These are phyloP conservation scores for Papio anubis DNA, from an alignment of 2,113 vertebrate species.

Conservation along the genomic window DNA sequence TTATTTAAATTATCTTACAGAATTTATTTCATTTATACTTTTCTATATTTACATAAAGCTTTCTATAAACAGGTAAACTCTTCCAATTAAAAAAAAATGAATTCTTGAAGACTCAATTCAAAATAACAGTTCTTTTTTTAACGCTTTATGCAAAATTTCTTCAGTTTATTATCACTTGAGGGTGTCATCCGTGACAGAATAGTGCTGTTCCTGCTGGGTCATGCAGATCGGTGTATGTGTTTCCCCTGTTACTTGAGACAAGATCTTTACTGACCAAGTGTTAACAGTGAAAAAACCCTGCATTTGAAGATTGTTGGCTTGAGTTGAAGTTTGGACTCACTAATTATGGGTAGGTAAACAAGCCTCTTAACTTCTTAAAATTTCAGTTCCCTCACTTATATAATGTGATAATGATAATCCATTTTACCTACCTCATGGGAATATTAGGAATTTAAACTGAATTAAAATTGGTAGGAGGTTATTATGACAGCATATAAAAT, in stretches of 20 bases:
- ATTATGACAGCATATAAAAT: neutral
- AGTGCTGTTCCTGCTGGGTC: neutral
- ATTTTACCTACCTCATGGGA: neutral
- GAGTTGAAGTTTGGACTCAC: neutral
- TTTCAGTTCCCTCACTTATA: neutral
- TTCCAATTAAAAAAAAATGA: neutral
- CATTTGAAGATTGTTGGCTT: neutral
- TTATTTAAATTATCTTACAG: neutral
- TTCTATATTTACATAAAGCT: neutral
- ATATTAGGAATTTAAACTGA: neutral
- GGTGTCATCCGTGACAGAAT: neutral
- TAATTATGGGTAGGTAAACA: neutral
- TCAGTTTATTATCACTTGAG: neutral
- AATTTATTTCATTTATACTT: neutral
- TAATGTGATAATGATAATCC: neutral
- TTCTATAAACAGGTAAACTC: neutral
- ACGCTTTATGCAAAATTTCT: neutral
- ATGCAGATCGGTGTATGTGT: neutral
- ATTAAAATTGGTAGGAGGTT: neutral
- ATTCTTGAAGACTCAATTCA: conserved; percentile 10
- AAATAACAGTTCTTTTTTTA: neutral
- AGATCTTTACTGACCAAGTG: neutral
- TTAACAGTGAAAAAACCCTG: neutral
- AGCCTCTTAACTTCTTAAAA: neutral
- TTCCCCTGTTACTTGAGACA: accelerated